Base-by-base conservation (phyloP, 2,797 vertebrate species). In the Dendrocincla tyrannina region DNA sequence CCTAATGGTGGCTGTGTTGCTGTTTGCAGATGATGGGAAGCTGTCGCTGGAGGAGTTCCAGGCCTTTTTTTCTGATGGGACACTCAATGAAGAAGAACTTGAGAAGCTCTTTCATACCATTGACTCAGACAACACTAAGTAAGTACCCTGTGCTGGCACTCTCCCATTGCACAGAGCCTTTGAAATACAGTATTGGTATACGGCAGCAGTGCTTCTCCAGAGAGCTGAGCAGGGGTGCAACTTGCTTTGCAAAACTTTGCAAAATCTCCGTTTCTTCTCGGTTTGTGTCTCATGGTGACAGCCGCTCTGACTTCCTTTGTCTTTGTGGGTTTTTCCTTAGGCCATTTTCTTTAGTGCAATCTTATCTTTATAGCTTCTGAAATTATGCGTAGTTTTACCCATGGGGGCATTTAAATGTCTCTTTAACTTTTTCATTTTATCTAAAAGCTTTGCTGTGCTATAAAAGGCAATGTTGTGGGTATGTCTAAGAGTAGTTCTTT, bases 1-100 rank as follows among this genome's bases (percentile, higher is more conserved):
- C 56, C 55, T 96, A 74, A 97, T 2, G 0, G 39, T 5, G 23
- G 67, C 39, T 64, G 23, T 92, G 42, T 84, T 49, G n/a, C n/a
- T 93, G 5, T 55, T 96, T 97, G 69, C 97, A 99, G 99, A 99
- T 94, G 99, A 99, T 6, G 99, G 99, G 69, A 99, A 99, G 96
- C 97, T 99, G 95, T 99, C 99, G 85, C 97, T 99, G 98, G 99
- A 99, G 92, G 99, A 99, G 92, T 99, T 99, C 97, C 99, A 99
- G 97, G 98, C 99, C 32, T 99, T 99, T 97, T 99, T 99, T 96
- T 99, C 99, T 1, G 99, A 99, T 7, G 99, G 99, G 7, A 99
- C 98, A 3, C 98, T 99, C 95, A 98, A 99, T 0, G 99, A 99
- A 95, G 98, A 99, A n/a, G 99, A 99, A 95, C 98, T 99, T 50